phyloP scores from a whole-genome alignment of 30 jellyfish, hydroid and myxozoan genomes.

The Sanderia malayensis region DNA sequence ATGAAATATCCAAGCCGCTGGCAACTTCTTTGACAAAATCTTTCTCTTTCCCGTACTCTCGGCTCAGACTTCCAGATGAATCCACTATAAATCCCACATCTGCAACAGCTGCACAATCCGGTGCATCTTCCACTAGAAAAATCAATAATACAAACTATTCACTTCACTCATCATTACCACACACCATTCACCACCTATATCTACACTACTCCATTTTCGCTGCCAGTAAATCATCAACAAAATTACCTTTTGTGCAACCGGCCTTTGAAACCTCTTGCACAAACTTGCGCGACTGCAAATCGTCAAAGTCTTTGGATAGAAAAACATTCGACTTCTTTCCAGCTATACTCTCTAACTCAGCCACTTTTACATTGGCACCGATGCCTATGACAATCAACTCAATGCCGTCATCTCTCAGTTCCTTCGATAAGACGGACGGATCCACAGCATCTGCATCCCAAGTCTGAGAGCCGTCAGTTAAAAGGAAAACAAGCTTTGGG shows the following conservation, averaged over 20 bases:
- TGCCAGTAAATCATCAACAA: no score
- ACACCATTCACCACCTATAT: no score
- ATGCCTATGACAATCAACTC: constrained; percentile 72
- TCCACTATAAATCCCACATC: constrained; percentile 79
- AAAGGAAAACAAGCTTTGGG: constrained; percentile 41
- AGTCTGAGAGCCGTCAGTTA: constrained; percentile 57
- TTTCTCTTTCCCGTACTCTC: constrained; percentile 53
- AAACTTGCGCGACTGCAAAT: constrained; percentile 44
- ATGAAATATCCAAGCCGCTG: constrained; percentile 20
- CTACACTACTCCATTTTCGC: no score
- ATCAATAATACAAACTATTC: no score
- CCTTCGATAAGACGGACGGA: constrained; percentile 16
- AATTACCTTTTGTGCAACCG: constrained; percentile 56
- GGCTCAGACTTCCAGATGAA: constrained; percentile 74
- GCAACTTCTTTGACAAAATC: constrained; percentile 46
- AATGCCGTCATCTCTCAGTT: constrained; percentile 31
- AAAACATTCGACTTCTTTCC: constrained; percentile 47
- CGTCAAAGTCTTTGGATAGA: constrained; percentile 64
- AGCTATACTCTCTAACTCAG: constrained; percentile 72
- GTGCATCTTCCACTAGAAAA: not conserved
- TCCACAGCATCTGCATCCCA: constrained; percentile 25
- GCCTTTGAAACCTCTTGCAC: constrained; percentile 30
- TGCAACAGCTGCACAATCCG: constrained; percentile 19
- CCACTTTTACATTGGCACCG: constrained; percentile 57
- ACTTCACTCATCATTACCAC: no score